Conservation (phyloP, 2,888 invertebrate genomes). For the Spialia ferax region DNA sequence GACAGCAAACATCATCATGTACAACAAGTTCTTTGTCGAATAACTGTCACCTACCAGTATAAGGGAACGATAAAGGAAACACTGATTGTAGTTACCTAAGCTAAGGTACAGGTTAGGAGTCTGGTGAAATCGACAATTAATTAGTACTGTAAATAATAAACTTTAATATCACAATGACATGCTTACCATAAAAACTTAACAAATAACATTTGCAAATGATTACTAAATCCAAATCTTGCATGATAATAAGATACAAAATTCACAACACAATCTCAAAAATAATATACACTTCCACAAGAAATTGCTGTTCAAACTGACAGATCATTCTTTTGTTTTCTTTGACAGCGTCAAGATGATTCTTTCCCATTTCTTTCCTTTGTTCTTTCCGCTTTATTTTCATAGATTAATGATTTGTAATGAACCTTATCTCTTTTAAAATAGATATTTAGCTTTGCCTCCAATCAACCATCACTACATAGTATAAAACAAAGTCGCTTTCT, state of each 20-base stretch:
- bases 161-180: background rate
- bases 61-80: too few species aligned
- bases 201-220: conserved; percentile 74
- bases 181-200: conserved; percentile 77
- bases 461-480: too few species aligned
- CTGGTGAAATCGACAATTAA: too few species aligned
- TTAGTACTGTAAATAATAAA: too few species aligned
- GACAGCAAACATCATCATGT: too few species aligned
- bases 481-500: too few species aligned
- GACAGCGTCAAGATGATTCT: conserved; percentile 14
- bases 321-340: conserved; percentile 29
- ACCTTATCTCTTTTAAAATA: background rate
- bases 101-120: too few species aligned
- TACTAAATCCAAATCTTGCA: conserved; percentile 44
- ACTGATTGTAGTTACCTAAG: too few species aligned
- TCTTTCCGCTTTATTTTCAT: background rate
- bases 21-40: too few species aligned
- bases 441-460: background rate
- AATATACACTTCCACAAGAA: conserved; percentile 23
- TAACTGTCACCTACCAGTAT: too few species aligned
- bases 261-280: conserved; percentile 36
- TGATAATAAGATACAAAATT: conserved; percentile 35
- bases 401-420: background rate
- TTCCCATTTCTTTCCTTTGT: too few species aligned
- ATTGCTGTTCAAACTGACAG: conserved; percentile 22